Percentiles rank a stretch among this genome's conserved stretches.
These are phyloP conservation scores for Scortum barcoo DNA, from an alignment of 2,113 vertebrate genomes.

Conservation along the genomic window DNA sequence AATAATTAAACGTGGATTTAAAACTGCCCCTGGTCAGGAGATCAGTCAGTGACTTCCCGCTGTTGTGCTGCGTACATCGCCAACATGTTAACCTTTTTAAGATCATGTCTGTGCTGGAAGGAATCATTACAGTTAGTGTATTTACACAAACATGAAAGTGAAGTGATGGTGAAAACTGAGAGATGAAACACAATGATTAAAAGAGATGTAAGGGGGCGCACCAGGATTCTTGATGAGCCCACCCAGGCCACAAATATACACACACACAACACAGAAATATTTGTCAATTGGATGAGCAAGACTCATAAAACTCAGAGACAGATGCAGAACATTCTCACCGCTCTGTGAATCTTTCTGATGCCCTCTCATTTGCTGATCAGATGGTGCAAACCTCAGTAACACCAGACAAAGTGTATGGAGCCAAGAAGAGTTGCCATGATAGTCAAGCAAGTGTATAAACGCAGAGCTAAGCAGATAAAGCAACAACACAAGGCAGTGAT, in stretches of 20 bases:
- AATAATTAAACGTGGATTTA: slow-evolving; percentile 35
- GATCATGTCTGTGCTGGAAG: not conserved
- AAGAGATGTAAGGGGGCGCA: not conserved
- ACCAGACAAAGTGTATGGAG: not conserved
- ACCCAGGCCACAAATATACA: not conserved
- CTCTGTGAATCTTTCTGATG: not conserved
- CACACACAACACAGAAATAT: not conserved
- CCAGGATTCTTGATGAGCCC: not conserved
- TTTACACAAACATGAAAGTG: slow-evolving; percentile 26
- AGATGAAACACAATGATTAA: slow-evolving; percentile 7
- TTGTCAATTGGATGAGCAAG: not conserved
- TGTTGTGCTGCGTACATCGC: slow-evolving; percentile 3
- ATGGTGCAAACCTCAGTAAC: not conserved
- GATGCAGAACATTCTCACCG: not conserved
- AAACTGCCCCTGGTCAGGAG: not conserved
- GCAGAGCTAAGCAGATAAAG: not conserved
- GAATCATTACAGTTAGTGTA: not conserved
- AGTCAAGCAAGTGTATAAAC: not conserved
- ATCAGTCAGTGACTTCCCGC: slow-evolving; percentile 24
- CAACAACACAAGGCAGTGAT: not conserved
- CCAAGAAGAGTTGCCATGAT: not conserved
- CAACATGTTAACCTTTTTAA: not conserved
- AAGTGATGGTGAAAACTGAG: not conserved
- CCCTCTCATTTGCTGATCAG: not conserved
- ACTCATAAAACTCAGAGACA: not conserved